Conservation (phyloP, 2,888 invertebrate genomes). For the Griposia aprilina region DNA sequence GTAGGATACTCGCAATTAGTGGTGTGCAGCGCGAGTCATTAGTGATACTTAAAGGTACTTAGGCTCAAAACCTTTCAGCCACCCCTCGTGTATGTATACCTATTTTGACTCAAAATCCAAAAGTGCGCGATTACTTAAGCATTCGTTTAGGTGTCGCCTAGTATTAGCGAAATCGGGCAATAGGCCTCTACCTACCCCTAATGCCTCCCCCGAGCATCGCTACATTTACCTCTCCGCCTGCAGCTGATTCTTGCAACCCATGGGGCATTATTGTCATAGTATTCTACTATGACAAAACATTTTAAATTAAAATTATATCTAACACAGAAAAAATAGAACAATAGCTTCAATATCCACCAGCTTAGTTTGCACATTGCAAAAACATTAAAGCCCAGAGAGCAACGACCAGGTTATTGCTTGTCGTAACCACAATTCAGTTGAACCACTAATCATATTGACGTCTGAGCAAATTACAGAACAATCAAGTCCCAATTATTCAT, state of each 20-base stretch:
- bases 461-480: constrained; percentile 56
- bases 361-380: neutral
- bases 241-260: neutral
- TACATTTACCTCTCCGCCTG: too few species aligned
- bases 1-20: too few species aligned
- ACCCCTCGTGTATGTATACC: too few species aligned
- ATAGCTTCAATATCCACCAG: neutral
- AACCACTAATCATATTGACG: constrained; percentile 61
- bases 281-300: too few species aligned
- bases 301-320: neutral
- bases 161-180: neutral
- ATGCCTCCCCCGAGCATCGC: too few species aligned
- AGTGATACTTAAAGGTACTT: too few species aligned
- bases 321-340: neutral
- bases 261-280: neutral
- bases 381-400: constrained; percentile 26
- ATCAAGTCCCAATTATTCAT: constrained; percentile 60
- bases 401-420: constrained; percentile 56
- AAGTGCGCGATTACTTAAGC: neutral
- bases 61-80: too few species aligned
- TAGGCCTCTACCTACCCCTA: too few species aligned
- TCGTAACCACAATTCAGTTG: constrained; percentile 57
- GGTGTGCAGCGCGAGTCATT: too few species aligned
- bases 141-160: neutral
- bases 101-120: too few species aligned